These are phyloP conservation scores for Cartodere bifasciata DNA, from an alignment of 2,888 invertebrate genomes.

Conservation along the genomic window DNA sequence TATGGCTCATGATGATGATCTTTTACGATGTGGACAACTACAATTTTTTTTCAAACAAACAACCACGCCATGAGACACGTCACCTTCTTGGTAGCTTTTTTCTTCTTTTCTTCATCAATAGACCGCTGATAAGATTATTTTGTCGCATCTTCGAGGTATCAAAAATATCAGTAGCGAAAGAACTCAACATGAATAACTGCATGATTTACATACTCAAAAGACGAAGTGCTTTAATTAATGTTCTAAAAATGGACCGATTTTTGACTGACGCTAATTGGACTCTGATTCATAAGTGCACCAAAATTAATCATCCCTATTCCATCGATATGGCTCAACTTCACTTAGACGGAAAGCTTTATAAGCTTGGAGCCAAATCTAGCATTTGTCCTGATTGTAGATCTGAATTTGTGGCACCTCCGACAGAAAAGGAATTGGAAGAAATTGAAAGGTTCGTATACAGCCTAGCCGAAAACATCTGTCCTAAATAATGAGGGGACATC, in stretches of 20 bases:
- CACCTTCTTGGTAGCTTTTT: conserved; percentile 46
- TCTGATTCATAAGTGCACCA: conserved; percentile 41
- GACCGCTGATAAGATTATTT: conserved; percentile 40
- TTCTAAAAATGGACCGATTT: conserved; percentile 48
- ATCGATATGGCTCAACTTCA: conserved; percentile 38
- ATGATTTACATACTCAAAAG: conserved; percentile 39
- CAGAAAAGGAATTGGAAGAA: conserved; percentile 43
- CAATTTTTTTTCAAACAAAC: too few species aligned
- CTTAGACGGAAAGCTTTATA: conserved; percentile 33
- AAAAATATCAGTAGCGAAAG: conserved; percentile 40
- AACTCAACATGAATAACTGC: conserved; percentile 44
- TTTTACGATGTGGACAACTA: conserved; percentile 33
- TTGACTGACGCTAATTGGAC: conserved; percentile 52
- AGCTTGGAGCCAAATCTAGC: conserved; percentile 39
- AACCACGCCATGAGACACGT: too few species aligned
- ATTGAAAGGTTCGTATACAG: conserved; percentile 39
- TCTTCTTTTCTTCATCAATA: conserved; percentile 44
- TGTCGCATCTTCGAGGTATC: conserved; percentile 41
- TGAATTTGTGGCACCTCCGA: conserved; percentile 44
- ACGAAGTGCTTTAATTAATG: conserved; percentile 39
- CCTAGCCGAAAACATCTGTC: too few species aligned
- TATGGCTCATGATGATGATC: conserved; percentile 45
- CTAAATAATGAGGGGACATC: too few species aligned
- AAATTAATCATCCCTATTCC: conserved; percentile 46
- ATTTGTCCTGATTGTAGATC: conserved; percentile 44